Evolutionary conservation across 2,888 invertebrate species (phyloP), one percentile per base, ranked within the genome.

Genomic region (Cistogaster globosa): DNA sequence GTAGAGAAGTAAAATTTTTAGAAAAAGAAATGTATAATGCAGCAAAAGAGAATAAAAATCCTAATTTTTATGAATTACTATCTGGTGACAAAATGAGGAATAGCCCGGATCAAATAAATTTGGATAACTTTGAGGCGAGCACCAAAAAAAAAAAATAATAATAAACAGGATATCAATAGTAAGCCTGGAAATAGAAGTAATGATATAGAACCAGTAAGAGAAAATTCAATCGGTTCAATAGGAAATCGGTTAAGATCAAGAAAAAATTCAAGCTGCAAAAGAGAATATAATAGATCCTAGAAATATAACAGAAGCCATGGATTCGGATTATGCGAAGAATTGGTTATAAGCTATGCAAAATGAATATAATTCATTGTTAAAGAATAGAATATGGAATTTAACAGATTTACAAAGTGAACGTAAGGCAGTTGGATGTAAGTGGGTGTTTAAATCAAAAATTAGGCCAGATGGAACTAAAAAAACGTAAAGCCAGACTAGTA

Each of bases 351-450:
- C 79, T 18, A 79, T 80, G 67, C 14, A 74, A 63, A 38, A 68
- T 53, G 38, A 42, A 67, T 18, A 74, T 48, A 7, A 32, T 20
- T 67, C 72, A 12, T 74, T 74, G 22, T 14, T 63, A n/a, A 12
- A 55, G 5, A 82, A 63, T 26, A 3, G 12, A 20, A 82, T 68
- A 5, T 81, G 68, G 62, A 42, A n/a, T 38, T 62, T 75, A 38
- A 22, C 36, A 51, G 62, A 60, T 18, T 53, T 82, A 48, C 75
- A 65, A 20, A 14, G 14, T 20, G 42, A 42, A 16, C 62, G 69
- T 53, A 83, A 67, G n/a, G 22, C 76, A 11, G 60, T 77, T 18
- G 67, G 65, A 36, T 72, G 26, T 12, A 83, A 67, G 26, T 83
- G 58, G 60, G 58, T 77, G 1, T 77, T 67, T 48, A 83, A 68